Conservation (phyloP, 2,888 invertebrate species). For the Tenthredo mesomela region DNA sequence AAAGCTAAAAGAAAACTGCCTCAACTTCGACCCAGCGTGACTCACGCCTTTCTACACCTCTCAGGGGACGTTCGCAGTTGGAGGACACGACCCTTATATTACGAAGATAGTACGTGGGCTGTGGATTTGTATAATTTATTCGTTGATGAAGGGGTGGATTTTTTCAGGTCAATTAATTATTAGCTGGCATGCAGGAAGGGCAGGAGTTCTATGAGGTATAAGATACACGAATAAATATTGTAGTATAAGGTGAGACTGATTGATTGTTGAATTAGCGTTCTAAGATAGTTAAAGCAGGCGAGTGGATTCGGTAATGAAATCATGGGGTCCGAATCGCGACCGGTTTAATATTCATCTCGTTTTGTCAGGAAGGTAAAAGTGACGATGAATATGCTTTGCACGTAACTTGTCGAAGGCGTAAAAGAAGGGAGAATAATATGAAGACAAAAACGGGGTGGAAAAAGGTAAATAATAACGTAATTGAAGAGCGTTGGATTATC, state of each 20-base stretch:
- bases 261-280: neutral
- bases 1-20: neutral
- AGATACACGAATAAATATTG: neutral
- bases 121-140: neutral
- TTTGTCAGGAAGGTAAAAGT: neutral
- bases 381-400: slow-evolving; percentile 4
- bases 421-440: neutral
- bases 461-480: neutral
- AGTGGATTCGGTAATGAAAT: slow-evolving; percentile 25
- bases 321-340: neutral
- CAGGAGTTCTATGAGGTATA: neutral
- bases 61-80: neutral
- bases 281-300: neutral
- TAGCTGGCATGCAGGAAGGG: neutral
- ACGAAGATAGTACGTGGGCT: neutral
- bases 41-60: neutral
- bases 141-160: neutral
- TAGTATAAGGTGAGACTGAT: neutral
- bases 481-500: neutral
- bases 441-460: neutral
- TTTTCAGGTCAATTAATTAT: neutral
- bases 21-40: neutral
- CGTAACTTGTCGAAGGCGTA: slow-evolving; percentile 25
- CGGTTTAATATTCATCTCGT: slow-evolving; percentile 43
- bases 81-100: slow-evolving; percentile 10